phyloP scores from a whole-genome alignment of 2,113 vertebrate genomes.

The Sinocyclocheilus rhinocerous region DNA sequence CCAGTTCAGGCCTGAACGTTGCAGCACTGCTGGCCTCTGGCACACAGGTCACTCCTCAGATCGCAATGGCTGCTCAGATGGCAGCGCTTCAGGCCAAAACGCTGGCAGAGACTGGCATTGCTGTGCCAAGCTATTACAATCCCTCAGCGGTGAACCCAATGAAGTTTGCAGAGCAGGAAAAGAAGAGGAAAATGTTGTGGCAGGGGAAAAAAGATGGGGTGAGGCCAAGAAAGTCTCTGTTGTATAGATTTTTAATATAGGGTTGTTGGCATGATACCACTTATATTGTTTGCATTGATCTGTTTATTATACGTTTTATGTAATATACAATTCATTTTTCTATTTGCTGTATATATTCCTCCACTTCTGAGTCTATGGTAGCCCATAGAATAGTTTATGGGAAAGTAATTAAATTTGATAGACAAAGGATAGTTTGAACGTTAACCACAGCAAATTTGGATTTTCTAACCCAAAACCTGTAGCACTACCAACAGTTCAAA shows the following conservation, averaged over 20 bases:
- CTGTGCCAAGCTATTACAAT: constrained; percentile 96
- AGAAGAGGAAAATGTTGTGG: constrained; percentile 97
- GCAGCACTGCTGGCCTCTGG: constrained; percentile 94
- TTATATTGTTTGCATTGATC: no score
- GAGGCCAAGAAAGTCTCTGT: constrained; percentile 50
- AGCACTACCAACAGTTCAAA: no score
- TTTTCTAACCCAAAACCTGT: no score
- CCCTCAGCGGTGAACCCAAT: constrained; percentile 96
- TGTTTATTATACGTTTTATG: no score
- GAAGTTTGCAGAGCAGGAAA: constrained; percentile 97
- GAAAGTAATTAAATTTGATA: no score
- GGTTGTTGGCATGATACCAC: not conserved
- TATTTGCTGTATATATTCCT: no score
- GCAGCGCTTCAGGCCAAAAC: constrained; percentile 95
- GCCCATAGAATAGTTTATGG: no score
- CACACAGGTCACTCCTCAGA: constrained; percentile 97
- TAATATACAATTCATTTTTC: no score
- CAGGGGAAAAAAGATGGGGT: constrained; percentile 98
- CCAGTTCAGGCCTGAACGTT: constrained; percentile 89
- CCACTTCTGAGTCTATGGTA: no score
- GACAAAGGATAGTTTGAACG: no score
- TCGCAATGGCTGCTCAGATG: constrained; percentile 99
- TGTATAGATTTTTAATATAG: not conserved
- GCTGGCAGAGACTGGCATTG: constrained; percentile 95
- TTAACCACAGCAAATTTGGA: no score